Conservation (phyloP, 1,140 invertebrate genomes). For the Drosophila saltans region DNA sequence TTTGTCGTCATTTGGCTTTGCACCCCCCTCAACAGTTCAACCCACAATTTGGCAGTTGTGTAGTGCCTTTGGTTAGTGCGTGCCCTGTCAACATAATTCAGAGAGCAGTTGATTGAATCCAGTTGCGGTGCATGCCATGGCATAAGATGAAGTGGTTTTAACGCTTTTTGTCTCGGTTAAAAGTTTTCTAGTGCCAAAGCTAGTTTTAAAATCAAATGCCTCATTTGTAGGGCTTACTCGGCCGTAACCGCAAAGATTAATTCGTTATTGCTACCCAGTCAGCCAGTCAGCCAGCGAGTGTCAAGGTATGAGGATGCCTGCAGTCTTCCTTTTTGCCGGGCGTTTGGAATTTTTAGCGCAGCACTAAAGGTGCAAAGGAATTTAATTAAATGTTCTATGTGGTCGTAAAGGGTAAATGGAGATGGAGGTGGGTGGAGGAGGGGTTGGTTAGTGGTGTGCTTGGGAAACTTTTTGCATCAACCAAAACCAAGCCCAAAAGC, state of each 20-base stretch:
- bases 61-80: constrained; percentile 57
- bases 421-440: too few species aligned
- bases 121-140: constrained; percentile 12
- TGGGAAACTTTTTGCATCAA: constrained; percentile 57
- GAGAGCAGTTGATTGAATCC: constrained; percentile 62
- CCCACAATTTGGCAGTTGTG: constrained; percentile 2
- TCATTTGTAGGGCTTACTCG: constrained; percentile 64
- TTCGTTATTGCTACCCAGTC: constrained; percentile 67
- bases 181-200: constrained; percentile 54
- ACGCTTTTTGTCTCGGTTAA: constrained; percentile 57
- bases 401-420: neutral
- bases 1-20: constrained; percentile 49
- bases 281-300: constrained; percentile 17
- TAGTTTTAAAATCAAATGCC: constrained; percentile 77
- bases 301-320: constrained; percentile 9
- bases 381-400: constrained; percentile 76
- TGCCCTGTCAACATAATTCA: constrained; percentile 77
- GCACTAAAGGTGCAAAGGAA: constrained; percentile 81
- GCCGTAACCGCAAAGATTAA: constrained; percentile 70
- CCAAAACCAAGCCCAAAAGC: constrained; percentile 26
- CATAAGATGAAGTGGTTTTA: constrained; percentile 46
- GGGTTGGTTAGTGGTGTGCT: neutral
- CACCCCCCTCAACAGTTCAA: neutral
- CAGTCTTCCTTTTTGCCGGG: constrained; percentile 31
- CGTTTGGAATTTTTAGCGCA: constrained; percentile 76